Evolutionary conservation across 2,888 invertebrate genomes (phyloP), one percentile per base, ranked within the genome.

Genomic region (Coelinius sp.): DNA sequence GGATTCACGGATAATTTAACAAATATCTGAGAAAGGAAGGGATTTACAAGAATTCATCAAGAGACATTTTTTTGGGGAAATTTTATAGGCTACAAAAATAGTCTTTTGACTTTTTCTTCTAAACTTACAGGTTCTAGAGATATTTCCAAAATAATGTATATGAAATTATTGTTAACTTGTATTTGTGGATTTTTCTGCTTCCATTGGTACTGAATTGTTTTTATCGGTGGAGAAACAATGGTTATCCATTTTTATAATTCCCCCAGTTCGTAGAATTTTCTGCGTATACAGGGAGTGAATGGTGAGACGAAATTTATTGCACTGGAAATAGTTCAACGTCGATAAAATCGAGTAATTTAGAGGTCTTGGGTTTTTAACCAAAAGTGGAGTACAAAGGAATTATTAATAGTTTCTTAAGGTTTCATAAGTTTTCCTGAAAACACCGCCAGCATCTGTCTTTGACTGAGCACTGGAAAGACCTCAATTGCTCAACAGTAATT

Each of bases 361-460:
- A 20, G 31, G 8, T 59, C 35, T 35, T 35, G 31, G 31, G 8
- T 59, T 35, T 31, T 17, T 12, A 20, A 17, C 35, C 17, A 35
- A 59, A 35, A 59, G 59, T 59, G 20, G 59, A 59, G 59, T 20
- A 59, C 59, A 35, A 59, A 59, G 20, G 35, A 59, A 59, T 59
- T 17, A 59, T 59, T 59, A 59, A 59, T 31, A 35, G 35, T 59
- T 59, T 35, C 35, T 59, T 27, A 31, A 31, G 20, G 35, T 59
- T 35, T 59, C 31, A 20, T 35, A 31, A 59, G 20, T 59, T 49
- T 49, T 49, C 46, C 17, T 12, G 20, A 49, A 44, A 44, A 20
- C 20, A n/a, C 22, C 17, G 46, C 6, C 20, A 20, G 20, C 46
- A 17, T 49, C 20, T 20, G 20, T 1, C 46, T 2, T 14, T 49